Evolutionary conservation across 2,888 invertebrate genomes (phyloP), one percentile per base, ranked within the genome.

Genomic region (Chrysomela aeneicollis): DNA sequence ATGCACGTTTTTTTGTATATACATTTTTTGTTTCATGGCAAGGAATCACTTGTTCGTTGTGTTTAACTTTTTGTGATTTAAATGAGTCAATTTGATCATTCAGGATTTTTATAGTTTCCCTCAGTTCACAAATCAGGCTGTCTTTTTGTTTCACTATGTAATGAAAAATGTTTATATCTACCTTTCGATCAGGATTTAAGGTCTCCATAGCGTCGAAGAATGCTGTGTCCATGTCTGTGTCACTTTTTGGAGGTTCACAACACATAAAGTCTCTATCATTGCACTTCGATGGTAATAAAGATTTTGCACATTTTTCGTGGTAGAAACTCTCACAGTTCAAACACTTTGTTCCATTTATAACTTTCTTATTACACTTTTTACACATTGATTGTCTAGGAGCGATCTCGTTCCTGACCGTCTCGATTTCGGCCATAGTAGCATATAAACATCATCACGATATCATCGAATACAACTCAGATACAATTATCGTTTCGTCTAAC

Each of bases 181-280:
- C 63, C 63, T 63, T 59, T 63, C 55, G 26, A 58, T 35, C 21
- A 46, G 49, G 49, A 50, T 63, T 49, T 49, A 22, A 5, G 22
- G 17, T 22, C 51, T 21, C 51, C 51, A 51, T 51, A 9, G 51
- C 51, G 51, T 51, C 51, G 22, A 51, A 51, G 51, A 51, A 51
- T 51, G 51, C 51, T 51, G 51, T 51, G 51, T 51, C 51, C 51
- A 51, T 51, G 17, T 51, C 22, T 17, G 51, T 51, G 51, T 51
- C 51, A 51, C 51, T 51, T 51, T 51, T 51, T 51, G 32, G 4
- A 35, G 32, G 32, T 35, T 35, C 32, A 35, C 6, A 35, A 35
- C 32, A 35, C 32, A 35, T 35, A 10, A 35, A 35, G 32, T 35
- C 32, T 35, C 10, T 35, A 35, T 35, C 10, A 35, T 35, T 35